Conservation (phyloP, 2,888 invertebrate genomes). For the Dryococelus australis region DNA sequence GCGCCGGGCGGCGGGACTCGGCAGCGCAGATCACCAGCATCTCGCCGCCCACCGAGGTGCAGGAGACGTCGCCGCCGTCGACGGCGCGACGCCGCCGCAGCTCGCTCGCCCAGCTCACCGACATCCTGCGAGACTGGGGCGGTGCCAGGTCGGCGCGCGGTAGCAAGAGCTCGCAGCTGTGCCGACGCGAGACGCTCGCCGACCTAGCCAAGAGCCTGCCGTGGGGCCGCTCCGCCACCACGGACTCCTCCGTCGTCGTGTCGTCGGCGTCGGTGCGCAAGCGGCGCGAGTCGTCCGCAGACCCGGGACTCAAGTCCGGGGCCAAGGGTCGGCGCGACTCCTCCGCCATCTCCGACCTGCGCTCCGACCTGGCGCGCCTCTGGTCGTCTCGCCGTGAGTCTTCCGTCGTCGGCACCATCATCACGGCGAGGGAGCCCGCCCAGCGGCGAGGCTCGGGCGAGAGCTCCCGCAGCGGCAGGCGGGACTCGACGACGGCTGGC, state of each 20-base stretch:
- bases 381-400: slow-evolving; percentile 67
- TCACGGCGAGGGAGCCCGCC: slow-evolving; percentile 41
- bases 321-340: slow-evolving; percentile 75
- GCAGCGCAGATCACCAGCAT: slow-evolving; percentile 88
- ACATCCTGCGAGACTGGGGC: slow-evolving; percentile 88
- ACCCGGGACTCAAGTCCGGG: slow-evolving; percentile 66
- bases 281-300: slow-evolving; percentile 87
- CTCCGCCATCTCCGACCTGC: slow-evolving; percentile 33
- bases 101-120: slow-evolving; percentile 87
- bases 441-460: slow-evolving; percentile 46
- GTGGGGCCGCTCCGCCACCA: slow-evolving; percentile 74
- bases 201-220: slow-evolving; percentile 86
- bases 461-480: slow-evolving; percentile 40
- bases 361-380: slow-evolving; percentile 72
- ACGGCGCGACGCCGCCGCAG: slow-evolving; percentile 76
- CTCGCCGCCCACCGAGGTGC: slow-evolving; percentile 78
- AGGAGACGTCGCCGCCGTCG: slow-evolving; percentile 72
- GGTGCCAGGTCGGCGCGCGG: slow-evolving; percentile 63
- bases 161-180: slow-evolving; percentile 69
- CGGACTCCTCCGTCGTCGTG: slow-evolving; percentile 61
- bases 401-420: slow-evolving; percentile 37
- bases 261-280: slow-evolving; percentile 64
- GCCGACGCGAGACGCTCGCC: slow-evolving; percentile 85
- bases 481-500: slow-evolving; percentile 36
- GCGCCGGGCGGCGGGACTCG: slow-evolving; percentile 82